phyloP scores from a whole-genome alignment of 2,113 vertebrate species.

The Lophura nycthemera region DNA sequence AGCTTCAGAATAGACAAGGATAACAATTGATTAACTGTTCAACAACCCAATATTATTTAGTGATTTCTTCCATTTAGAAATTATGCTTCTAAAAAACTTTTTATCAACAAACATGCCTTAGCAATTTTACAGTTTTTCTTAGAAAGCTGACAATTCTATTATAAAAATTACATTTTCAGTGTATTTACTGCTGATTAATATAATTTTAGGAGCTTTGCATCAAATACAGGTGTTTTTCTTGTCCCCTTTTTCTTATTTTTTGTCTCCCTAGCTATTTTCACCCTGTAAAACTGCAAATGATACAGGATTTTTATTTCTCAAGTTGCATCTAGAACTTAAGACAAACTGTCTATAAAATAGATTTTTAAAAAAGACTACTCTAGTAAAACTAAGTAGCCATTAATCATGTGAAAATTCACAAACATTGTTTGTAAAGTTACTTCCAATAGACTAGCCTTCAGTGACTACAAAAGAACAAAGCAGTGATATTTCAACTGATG shows the following conservation, averaged over 20 bases:
- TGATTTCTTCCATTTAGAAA: background rate
- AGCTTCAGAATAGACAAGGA: background rate
- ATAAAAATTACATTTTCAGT: background rate
- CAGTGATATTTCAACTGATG: background rate
- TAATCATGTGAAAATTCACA: background rate
- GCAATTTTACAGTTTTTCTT: background rate
- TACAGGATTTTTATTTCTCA: background rate
- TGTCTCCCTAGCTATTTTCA: background rate
- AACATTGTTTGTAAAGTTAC: background rate
- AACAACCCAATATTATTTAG: background rate
- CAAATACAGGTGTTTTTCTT: background rate
- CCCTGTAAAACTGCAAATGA: background rate
- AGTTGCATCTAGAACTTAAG: accelerated
- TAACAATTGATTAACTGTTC: background rate
- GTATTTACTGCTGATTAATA: background rate
- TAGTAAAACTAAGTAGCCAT: background rate
- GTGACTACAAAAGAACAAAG: background rate
- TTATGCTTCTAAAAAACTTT: background rate
- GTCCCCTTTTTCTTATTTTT: background rate
- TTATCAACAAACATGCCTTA: background rate
- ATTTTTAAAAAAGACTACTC: background rate
- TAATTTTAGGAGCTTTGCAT: background rate
- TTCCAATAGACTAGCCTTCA: background rate
- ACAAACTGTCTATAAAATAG: background rate
- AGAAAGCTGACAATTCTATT: background rate